Evolutionary conservation across 2,797 vertebrate genomes (phyloP), one percentile per base, ranked within the genome.

Genomic region (Hapalemur alaotrensis): DNA sequence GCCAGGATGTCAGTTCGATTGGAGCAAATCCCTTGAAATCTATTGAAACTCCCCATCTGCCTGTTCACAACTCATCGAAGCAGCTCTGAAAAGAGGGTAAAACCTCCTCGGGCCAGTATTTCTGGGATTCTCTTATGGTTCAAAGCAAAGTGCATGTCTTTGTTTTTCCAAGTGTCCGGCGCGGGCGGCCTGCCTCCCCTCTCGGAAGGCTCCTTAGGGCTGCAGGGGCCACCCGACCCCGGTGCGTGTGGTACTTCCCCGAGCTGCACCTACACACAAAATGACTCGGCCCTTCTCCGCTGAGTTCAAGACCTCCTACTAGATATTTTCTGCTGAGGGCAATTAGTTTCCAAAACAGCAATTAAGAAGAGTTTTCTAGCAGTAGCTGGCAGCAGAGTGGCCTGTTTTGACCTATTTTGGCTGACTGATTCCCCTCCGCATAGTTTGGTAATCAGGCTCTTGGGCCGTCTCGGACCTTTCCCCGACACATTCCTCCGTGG

Each of bases 321-420:
- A 10, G 8, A n/a, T 18, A 4, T 63, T 59, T 54, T 65, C 83
- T 83, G 54, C 92, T 69, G 63, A 92, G 54, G 89, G 38, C 95
- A 89, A 10, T 90, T 90, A 92, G 63, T 67, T 61, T 92, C 96
- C 81, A 78, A 80, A 73, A 69, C 76, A 96, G 92, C 84, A 81
- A 88, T 92, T 89, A 94, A 65, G 86, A 59, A 54, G 50, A 7
- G 54, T 89, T 91, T 92, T 80, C 69, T 78, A n/a, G 76, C 95
- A 43, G 81, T 18, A 6, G 20, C 88, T 65, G 67, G 78, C 89
- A 23, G 79, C 69, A 1, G n/a, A 32, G 25, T 54, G 48, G 85
- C 95, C 92, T 52, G 83, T 72, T 90, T 48, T 97, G 97, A 97
- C 95, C 97, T 93, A 78, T 93, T 95, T 94, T 87, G 96, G 96